Evolutionary conservation across 2,113 vertebrate genomes (phyloP), one percentile per base, ranked within the genome.

Genomic region (Ciconia boyciana): DNA sequence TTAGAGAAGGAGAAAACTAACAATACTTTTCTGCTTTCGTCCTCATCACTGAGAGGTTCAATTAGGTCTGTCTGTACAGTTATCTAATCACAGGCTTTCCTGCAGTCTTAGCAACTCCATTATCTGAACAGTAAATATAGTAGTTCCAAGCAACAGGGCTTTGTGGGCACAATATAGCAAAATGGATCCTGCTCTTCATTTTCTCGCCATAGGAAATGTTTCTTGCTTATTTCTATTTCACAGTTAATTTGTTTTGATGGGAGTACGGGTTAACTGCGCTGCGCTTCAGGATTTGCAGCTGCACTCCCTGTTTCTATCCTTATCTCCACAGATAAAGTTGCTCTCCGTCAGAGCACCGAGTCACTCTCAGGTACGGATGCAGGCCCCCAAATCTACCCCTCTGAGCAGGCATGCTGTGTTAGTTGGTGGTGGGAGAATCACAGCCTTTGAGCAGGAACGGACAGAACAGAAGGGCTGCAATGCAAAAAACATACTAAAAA

Each of bases 401-500:
- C 7, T 3, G 17, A 75, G 25, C 34, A 34, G 57, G 46, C 25
- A 2, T 0, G 2, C 7, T 17, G 36, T 11, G 9, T 8, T 16
- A 6, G 21, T 3, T 22, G 44, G 34, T 31, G 31, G 28, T 71
- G 58, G 41, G 15, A 69, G 22, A 79, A 76, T 12, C 29, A 2
- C 2, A 1, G 43, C 6, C 21, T 46, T 68, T 9, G 68, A 51
- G 62, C 21, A 20, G 61, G 36, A 79, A 54, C 0, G 11, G 51
- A 21, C n/a, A 41, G 41, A 36, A 36, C 36, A 17, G 25, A 44
- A 48, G 14, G 13, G 9, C 1, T 16, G 21, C 12, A 36, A 48
- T 0, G 4, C 3, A 8, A 58, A 68, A 70, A 41, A 1, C 1
- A 1, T 2, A 4, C 11, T 3, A 1, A 19, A 70, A 72, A 25